Evolutionary conservation across 2,113 vertebrate species (phyloP).

Genomic region (Halcyon malimbica): DNA sequence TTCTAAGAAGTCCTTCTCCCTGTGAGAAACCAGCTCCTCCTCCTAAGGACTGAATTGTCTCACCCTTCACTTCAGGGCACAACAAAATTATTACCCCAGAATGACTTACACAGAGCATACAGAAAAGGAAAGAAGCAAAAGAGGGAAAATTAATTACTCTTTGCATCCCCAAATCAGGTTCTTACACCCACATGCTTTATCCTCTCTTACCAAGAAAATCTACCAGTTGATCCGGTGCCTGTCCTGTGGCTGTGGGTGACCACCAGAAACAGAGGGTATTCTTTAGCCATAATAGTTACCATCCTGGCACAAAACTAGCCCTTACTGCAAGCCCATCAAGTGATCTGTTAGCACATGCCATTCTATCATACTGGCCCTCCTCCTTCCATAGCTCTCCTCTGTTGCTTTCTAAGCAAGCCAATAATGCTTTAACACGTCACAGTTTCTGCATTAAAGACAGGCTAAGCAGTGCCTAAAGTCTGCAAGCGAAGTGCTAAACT

Average conservation of each 20-base stretch:
- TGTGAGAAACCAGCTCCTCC: background rate
- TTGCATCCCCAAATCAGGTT: background rate
- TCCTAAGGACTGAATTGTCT: background rate
- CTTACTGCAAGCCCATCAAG: background rate
- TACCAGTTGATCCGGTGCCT: background rate
- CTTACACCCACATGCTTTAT: rapidly evolving
- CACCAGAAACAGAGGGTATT: background rate
- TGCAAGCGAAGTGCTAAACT: background rate
- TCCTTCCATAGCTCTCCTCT: background rate
- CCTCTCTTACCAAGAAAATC: background rate
- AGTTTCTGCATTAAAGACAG: background rate
- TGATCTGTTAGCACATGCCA: background rate
- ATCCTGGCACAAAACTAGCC: background rate
- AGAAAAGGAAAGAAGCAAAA: background rate
- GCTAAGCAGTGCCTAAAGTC: background rate
- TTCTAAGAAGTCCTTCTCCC: background rate
- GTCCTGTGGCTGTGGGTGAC: background rate
- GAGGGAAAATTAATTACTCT: background rate
- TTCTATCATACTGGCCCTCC: background rate
- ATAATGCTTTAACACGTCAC: background rate
- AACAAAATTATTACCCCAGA: background rate
- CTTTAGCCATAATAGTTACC: rapidly evolving
- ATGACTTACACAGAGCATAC: background rate
- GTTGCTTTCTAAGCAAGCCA: background rate
- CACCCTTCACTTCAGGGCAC: background rate